phyloP scores from a whole-genome alignment of 2,797 vertebrate species.

The Taenioides sp. region DNA sequence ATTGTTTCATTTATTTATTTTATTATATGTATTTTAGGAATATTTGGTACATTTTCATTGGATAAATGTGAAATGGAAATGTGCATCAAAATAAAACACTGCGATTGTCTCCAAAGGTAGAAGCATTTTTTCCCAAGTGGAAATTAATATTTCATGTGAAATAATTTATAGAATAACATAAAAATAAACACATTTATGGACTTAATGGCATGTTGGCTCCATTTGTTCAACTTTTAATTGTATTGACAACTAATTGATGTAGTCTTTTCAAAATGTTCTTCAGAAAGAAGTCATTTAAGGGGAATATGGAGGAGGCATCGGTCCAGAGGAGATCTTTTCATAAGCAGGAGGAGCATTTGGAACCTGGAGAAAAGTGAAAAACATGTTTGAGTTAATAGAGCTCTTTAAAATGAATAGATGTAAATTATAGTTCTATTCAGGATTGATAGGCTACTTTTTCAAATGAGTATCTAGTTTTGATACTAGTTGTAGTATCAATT shows the following conservation, averaged over 20 bases:
- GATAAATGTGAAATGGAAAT: constrained; percentile 82
- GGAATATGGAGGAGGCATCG: constrained; percentile 87
- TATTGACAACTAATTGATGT: background rate
- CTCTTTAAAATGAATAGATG: background rate
- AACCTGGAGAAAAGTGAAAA: constrained; percentile 72
- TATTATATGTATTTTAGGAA: constrained; percentile 85
- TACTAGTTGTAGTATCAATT: too few relatives aligned
- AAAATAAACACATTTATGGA: constrained; percentile 27
- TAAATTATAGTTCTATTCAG: background rate
- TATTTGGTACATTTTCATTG: constrained; percentile 88
- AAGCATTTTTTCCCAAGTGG: constrained; percentile 19
- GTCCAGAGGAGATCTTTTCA: constrained; percentile 83
- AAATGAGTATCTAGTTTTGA: too few relatives aligned
- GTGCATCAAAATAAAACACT: constrained; percentile 88
- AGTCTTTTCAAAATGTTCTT: constrained; percentile 22
- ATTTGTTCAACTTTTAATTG: background rate
- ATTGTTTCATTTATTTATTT: constrained; percentile 89
- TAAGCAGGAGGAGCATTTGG: constrained; percentile 92
- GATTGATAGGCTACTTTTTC: too few relatives aligned
- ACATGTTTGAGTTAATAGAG: background rate
- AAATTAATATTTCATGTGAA: constrained; percentile 42
- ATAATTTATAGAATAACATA: constrained; percentile 30
- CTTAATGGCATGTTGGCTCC: constrained; percentile 2
- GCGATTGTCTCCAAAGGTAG: constrained; percentile 56
- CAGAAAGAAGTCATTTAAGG: constrained; percentile 71